Conservation (phyloP, 2,888 invertebrate genomes). For the Lochmaea capreae region DNA sequence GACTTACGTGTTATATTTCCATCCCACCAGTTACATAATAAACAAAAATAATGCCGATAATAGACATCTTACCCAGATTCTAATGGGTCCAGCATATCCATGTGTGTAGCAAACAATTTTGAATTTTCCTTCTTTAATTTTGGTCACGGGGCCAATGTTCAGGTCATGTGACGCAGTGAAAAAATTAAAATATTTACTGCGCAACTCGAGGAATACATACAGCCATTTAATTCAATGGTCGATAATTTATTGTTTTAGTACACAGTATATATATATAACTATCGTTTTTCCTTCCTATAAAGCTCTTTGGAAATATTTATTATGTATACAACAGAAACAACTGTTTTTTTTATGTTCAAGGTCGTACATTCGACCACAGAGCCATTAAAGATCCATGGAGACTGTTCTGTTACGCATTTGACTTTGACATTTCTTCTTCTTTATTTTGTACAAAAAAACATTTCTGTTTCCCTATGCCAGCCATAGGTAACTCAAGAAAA, state of each 20-base stretch:
- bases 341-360: background rate
- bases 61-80: conserved; percentile 70
- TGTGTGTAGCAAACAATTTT: conserved; percentile 60
- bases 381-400: too few species aligned
- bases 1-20: conserved; percentile 3
- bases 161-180: conserved; percentile 75
- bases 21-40: conserved; percentile 47
- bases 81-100: conserved; percentile 73
- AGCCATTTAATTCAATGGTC: background rate
- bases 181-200: conserved; percentile 29
- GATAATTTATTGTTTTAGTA: background rate
- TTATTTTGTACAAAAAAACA: too few species aligned
- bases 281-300: background rate
- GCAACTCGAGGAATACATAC: conserved; percentile 7
- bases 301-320: background rate
- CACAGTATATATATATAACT: background rate
- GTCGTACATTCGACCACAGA: background rate
- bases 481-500: too few species aligned
- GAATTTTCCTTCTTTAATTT: conserved; percentile 73
- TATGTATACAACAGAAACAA: background rate
- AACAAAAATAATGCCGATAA: conserved; percentile 17
- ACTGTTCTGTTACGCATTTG: too few species aligned
- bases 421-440: too few species aligned
- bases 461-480: too few species aligned
- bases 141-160: conserved; percentile 79